Conservation (phyloP, 2,888 invertebrate genomes). For the Platycheirus rosarum region DNA sequence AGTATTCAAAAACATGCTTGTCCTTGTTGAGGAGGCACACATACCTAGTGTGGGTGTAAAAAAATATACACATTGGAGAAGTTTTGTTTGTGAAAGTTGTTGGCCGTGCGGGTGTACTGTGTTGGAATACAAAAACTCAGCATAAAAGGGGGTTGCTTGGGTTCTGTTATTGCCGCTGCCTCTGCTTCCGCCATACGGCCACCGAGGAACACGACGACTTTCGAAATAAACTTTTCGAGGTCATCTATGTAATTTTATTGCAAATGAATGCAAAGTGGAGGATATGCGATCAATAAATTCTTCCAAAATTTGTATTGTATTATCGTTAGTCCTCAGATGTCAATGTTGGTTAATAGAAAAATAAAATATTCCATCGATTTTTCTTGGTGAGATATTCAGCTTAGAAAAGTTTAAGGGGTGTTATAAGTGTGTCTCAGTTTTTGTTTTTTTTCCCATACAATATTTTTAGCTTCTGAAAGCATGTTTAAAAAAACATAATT, state of each 20-base stretch:
- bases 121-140: conserved; percentile 28
- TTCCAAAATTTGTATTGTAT: conserved; percentile 28
- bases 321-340: too few species aligned
- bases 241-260: conserved; percentile 71
- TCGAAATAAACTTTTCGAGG: conserved; percentile 70
- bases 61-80: conserved; percentile 30
- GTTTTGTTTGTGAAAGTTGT: conserved; percentile 24
- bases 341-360: too few species aligned
- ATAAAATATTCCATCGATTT: too few species aligned
- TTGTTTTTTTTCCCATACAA: too few species aligned
- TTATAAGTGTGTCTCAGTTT: too few species aligned
- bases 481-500: too few species aligned
- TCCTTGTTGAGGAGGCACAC: conserved; percentile 61
- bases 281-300: conserved; percentile 69
- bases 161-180: conserved; percentile 23
- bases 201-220: too few species aligned
- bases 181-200: neutral
- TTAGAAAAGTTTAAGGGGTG: too few species aligned
- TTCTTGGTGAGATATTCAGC: too few species aligned
- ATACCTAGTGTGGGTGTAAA: neutral
- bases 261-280: conserved; percentile 61
- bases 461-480: too few species aligned
- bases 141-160: conserved; percentile 44
- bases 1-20: conserved; percentile 74
- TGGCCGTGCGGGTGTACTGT: neutral